phyloP scores from a whole-genome alignment of 2,888 invertebrate species.

The Lasioglossum villosulum region DNA sequence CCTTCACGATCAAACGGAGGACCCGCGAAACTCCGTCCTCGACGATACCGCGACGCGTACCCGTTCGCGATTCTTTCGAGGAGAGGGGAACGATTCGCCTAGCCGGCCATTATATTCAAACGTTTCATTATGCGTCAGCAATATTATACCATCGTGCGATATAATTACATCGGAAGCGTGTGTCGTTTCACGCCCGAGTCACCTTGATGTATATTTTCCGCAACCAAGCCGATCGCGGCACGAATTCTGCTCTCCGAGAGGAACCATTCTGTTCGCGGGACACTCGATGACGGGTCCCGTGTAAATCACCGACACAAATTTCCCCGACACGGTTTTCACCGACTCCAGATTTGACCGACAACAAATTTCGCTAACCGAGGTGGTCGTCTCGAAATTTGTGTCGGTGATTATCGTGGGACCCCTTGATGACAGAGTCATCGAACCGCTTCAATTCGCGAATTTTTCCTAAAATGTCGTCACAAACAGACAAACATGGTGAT shows the following conservation, averaged over 20 bases:
- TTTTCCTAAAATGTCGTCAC: no score
- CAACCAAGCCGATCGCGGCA: conserved; percentile 46
- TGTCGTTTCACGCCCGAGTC: conserved; percentile 72
- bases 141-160: conserved; percentile 66
- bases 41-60: neutral
- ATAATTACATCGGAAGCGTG: conserved; percentile 66
- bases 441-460: no score
- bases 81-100: conserved; percentile 32
- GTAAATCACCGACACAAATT: no score
- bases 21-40: neutral
- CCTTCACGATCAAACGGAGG: neutral
- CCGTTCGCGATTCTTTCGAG: neutral
- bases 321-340: no score
- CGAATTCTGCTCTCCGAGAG: conserved; percentile 51
- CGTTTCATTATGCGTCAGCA: conserved; percentile 66
- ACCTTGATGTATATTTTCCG: conserved; percentile 72
- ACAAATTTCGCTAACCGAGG: no score
- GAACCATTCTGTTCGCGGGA: neutral
- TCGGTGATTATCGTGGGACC: no score
- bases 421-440: no score
- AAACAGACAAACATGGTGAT: no score
- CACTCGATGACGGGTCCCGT: no score
- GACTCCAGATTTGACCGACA: no score
- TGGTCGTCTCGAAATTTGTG: no score
- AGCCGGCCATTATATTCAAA: conserved; percentile 63